Percentiles rank a stretch among this genome's conserved stretches.
Conservation (phyloP, 2,888 invertebrate species). For the Caenorhabditis sp. region DNA sequence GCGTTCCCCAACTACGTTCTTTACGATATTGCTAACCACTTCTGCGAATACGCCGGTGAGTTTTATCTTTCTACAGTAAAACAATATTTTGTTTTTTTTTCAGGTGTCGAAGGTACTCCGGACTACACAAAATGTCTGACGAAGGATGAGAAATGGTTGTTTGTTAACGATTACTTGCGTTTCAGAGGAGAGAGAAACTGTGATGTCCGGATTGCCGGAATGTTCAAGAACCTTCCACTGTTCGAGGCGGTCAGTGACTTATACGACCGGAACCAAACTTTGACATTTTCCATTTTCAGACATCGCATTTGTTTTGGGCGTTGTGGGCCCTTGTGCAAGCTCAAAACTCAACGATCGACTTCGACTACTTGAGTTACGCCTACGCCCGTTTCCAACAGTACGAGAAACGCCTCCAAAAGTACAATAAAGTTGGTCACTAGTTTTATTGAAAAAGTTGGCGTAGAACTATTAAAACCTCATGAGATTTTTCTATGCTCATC, state of each 20-base stretch:
- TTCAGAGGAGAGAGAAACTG: constrained; percentile 45
- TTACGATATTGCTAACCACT: constrained; percentile 98
- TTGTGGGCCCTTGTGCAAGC: constrained; percentile 81
- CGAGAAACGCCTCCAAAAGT: constrained; percentile 53
- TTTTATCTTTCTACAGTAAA: neutral
- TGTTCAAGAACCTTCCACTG: constrained; percentile 66
- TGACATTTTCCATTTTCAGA: constrained; percentile 67
- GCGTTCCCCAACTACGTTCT: constrained; percentile 95
- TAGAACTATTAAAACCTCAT: too few relatives aligned
- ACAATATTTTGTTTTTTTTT: constrained; percentile 19
- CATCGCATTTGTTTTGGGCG: constrained; percentile 81
- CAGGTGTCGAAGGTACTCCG: constrained; percentile 80
- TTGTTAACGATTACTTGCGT: constrained; percentile 74
- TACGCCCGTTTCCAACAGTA: constrained; percentile 61
- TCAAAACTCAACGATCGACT: constrained; percentile 79
- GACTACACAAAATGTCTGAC: constrained; percentile 76
- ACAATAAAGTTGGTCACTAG: neutral
- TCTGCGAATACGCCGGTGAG: constrained; percentile 94
- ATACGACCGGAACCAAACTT: neutral
- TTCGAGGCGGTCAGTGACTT: constrained; percentile 78
- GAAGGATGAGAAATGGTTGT: constrained; percentile 68
- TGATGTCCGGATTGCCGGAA: constrained; percentile 21
- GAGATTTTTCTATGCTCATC: too few relatives aligned
- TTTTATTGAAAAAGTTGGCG: too few relatives aligned
- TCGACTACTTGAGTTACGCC: constrained; percentile 77